Conservation (phyloP, 2,888 invertebrate species). For the Girardia tigrina region DNA sequence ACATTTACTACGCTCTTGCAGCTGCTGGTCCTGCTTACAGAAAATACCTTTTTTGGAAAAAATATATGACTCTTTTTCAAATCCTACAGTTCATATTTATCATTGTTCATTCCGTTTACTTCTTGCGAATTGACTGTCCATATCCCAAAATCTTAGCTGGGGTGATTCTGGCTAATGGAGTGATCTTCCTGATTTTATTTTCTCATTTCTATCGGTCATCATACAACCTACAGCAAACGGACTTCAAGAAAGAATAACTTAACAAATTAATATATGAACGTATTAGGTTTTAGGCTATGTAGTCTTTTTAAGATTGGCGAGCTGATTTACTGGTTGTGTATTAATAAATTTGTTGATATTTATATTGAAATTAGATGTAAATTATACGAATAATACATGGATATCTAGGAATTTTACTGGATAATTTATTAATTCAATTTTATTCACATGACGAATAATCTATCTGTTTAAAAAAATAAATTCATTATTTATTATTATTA, state of each 20-base stretch:
- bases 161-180: slow-evolving; percentile 38
- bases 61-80: slow-evolving; percentile 45
- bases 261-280: too few relatives aligned
- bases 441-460: too few relatives aligned
- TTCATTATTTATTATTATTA: too few relatives aligned
- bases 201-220: slow-evolving; percentile 10
- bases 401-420: too few relatives aligned
- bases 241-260: slow-evolving; percentile 40
- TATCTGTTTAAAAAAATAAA: too few relatives aligned
- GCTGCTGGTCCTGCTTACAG: slow-evolving; percentile 48
- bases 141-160: slow-evolving; percentile 43
- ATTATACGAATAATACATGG: too few relatives aligned
- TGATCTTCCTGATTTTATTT: slow-evolving; percentile 39
- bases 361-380: too few relatives aligned
- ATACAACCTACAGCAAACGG: slow-evolving; percentile 38
- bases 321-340: too few relatives aligned
- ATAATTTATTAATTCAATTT: too few relatives aligned
- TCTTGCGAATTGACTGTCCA: slow-evolving; percentile 45
- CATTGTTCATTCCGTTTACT: not conserved
- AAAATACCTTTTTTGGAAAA: slow-evolving; percentile 51
- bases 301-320: too few relatives aligned
- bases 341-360: too few relatives aligned
- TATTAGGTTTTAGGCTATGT: too few relatives aligned
- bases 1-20: slow-evolving; percentile 48
- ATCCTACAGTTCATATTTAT: slow-evolving; percentile 25